Base-by-base conservation (phyloP, 1,140 invertebrate species). In the Caenorhabditis tropicalis region DNA sequence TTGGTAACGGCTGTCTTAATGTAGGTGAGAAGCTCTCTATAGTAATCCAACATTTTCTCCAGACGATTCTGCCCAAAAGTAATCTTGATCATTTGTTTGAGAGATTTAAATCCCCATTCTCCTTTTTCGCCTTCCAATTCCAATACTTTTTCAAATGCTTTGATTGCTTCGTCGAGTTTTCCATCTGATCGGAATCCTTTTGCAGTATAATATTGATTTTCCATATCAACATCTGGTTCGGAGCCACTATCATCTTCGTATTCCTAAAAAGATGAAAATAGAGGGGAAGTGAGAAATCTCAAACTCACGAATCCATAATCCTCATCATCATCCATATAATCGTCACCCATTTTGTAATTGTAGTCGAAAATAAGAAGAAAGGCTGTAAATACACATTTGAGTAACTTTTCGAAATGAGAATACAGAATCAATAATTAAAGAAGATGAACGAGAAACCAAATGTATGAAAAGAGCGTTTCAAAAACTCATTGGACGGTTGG, bases 81-180 rank as follows among this genome's bases (percentile, higher is more conserved):
- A 81, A 99, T 99, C 93, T 99, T 99, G 58, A 99, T 98, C 97
- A 99, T 99, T 92, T 99, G 98, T 92, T 99, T 99, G 1, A 99
- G 93, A n/a, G 98, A 98, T 93, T 99, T 99, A 91, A 99, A 99
- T 0, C 98, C 98, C 98, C 98, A 99, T 94, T 99, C 98, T 65
- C 98, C 98, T 93, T 99, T 99, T 88, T 99, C 97, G 7, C 96
- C 99, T 97, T 60, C 99, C 92, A 91, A 98, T 96, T 83, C 87
- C 27, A 91, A 83, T 60, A 94, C 93, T 36, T 96, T 97, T 91
- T 98, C 96, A 92, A 99, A 99, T 88, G 96, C 97, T 86, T 95
- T 94, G 60, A 99, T 91, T 2, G 98, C 97, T 0, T 96, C 98
- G 91, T 98, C 95, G 16, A 87, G 27, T 36, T 91, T 84, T 10